Conservation (phyloP, 2,888 invertebrate genomes). For the Drosophila crucigera region DNA sequence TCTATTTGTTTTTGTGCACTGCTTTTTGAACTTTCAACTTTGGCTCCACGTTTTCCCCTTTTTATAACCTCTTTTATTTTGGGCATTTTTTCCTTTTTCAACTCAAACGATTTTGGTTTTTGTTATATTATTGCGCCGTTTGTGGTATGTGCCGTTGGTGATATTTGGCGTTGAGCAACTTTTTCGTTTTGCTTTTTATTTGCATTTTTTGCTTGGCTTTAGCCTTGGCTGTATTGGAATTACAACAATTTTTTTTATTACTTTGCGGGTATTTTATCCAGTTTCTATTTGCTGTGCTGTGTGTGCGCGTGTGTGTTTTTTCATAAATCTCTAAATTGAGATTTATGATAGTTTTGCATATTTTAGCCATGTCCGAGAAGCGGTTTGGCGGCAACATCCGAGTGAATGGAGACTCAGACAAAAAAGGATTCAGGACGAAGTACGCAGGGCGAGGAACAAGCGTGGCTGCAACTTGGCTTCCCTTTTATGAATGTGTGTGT, state of each 20-base stretch:
- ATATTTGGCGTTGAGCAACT: constrained; percentile 72
- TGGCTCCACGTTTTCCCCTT: constrained; percentile 17
- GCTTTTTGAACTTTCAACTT: constrained; percentile 62
- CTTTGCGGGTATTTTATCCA: constrained; percentile 51
- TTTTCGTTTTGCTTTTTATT: constrained; percentile 47
- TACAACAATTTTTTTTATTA: constrained; percentile 76
- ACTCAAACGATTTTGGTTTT: constrained; percentile 50
- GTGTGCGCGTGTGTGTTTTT: constrained; percentile 47
- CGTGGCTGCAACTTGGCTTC: constrained; percentile 46
- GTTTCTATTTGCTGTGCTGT: constrained; percentile 8
- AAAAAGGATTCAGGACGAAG: constrained; percentile 21
- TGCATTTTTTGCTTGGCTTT: constrained; percentile 34
- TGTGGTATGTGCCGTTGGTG: constrained; percentile 68
- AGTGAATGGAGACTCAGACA: constrained; percentile 13
- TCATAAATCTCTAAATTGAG: constrained; percentile 82
- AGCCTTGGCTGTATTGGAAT: constrained; percentile 70
- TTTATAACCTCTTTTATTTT: constrained; percentile 17
- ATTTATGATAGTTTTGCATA: constrained; percentile 81
- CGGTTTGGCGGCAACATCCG: constrained; percentile 59
- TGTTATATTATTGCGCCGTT: constrained; percentile 69
- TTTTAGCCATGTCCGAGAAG: constrained; percentile 77
- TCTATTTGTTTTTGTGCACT: constrained; percentile 28
- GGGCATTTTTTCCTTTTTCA: not conserved
- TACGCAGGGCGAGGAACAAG: constrained; percentile 17
- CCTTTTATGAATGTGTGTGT: constrained; percentile 45